These are phyloP conservation scores for Disparrhopalites patrizii DNA, from an alignment of 2,888 invertebrate species.

Conservation along the genomic window DNA sequence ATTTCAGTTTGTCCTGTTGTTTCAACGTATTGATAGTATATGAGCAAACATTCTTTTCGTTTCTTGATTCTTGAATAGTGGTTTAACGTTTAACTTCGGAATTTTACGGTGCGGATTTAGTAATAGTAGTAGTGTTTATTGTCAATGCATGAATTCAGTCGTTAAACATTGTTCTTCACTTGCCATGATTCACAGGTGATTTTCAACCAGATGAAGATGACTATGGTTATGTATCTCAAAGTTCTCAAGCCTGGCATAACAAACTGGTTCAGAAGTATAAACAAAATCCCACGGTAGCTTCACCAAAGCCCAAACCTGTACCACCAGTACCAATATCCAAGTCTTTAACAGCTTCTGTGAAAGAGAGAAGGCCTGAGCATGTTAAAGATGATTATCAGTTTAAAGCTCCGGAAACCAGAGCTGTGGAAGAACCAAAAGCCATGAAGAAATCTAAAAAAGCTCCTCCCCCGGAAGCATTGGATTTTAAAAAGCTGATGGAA, in stretches of 20 bases:
- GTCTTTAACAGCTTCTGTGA: neutral
- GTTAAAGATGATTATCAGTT: constrained; percentile 27
- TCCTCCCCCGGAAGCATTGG: constrained; percentile 67
- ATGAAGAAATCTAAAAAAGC: constrained; percentile 55
- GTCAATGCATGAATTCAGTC: constrained; percentile 19
- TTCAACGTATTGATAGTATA: too few relatives aligned
- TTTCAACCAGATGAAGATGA: constrained; percentile 85
- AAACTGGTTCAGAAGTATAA: constrained; percentile 79
- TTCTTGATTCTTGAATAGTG: neutral
- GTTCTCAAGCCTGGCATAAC: constrained; percentile 73
- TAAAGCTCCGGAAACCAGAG: constrained; percentile 29
- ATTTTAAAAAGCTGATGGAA: constrained; percentile 72
- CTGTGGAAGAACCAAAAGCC: constrained; percentile 53
- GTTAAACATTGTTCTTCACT: neutral
- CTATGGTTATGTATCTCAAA: constrained; percentile 82
- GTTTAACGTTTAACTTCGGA: neutral
- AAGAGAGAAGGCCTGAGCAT: constrained; percentile 47
- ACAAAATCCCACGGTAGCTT: constrained; percentile 63
- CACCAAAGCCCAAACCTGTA: constrained; percentile 23
- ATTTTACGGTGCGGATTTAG: neutral
- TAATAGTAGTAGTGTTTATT: too few relatives aligned
- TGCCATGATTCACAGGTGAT: constrained; percentile 57
- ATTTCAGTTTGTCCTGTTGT: neutral
- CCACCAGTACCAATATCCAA: constrained; percentile 33
- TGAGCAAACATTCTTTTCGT: neutral